phyloP scores from a whole-genome alignment of 1,140 invertebrate genomes.

The Drosophila parabipectinata region DNA sequence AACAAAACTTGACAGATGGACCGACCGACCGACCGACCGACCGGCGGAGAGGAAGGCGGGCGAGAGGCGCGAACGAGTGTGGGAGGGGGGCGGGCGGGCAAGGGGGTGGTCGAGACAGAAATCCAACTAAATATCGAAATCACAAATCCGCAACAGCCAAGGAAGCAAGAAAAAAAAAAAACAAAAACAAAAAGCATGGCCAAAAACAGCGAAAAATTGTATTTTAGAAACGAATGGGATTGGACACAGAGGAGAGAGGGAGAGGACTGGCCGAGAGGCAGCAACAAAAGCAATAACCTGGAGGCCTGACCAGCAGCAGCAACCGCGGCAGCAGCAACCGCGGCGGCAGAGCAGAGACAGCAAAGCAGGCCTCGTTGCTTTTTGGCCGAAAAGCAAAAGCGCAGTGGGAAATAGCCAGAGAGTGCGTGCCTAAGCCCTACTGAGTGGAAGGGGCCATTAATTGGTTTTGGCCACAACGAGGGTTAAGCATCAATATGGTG shows the following conservation, averaged over 20 bases:
- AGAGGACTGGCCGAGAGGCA: conserved; percentile 49
- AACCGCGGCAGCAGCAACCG: conserved; percentile 6
- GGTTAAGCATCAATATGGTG: conserved; percentile 16
- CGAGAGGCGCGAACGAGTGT: neutral
- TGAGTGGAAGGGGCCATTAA: conserved; percentile 15
- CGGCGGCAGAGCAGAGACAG: conserved; percentile 22
- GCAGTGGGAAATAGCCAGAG: conserved; percentile 24
- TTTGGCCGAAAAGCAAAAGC: conserved; percentile 39
- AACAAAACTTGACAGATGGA: conserved; percentile 57
- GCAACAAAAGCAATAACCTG: conserved; percentile 39
- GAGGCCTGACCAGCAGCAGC: conserved; percentile 17
- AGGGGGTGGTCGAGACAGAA: conserved; percentile 38
- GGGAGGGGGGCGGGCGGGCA: neutral
- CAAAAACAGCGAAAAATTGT: conserved; percentile 55
- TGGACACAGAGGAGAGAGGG: conserved; percentile 26
- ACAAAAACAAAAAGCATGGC: conserved; percentile 41
- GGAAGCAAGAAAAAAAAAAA: conserved; percentile 32
- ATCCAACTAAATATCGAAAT: conserved; percentile 81
- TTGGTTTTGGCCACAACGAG: conserved; percentile 37
- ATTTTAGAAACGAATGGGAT: conserved; percentile 59
- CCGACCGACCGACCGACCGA: conserved; percentile 6
- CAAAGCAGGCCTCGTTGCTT: conserved; percentile 17
- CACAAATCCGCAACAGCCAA: conserved; percentile 74
- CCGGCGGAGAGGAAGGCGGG: conserved; percentile 12
- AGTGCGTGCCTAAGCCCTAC: conserved; percentile 33